phyloP scores from a whole-genome alignment of 2,888 invertebrate genomes.

The Rhingia rostrata region DNA sequence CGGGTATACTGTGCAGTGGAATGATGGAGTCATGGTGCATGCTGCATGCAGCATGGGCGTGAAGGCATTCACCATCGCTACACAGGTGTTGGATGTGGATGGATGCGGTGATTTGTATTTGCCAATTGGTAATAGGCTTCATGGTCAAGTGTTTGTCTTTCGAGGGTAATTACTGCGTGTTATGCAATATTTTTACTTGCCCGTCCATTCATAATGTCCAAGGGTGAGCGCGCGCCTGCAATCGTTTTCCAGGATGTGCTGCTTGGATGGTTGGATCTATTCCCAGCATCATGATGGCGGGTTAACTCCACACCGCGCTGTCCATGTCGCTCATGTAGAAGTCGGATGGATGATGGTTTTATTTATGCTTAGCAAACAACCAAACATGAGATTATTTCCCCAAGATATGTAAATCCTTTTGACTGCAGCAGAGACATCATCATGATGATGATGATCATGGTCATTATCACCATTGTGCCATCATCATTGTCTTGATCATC shows the following conservation, averaged over 20 bases:
- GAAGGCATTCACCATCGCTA: constrained; percentile 47
- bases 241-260: constrained; percentile 58
- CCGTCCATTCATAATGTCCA: constrained; percentile 35
- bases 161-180: constrained; percentile 67
- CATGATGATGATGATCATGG: constrained; percentile 10
- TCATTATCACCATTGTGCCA: background rate
- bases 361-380: constrained; percentile 60
- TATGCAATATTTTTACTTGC: constrained; percentile 58
- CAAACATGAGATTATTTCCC: constrained; percentile 39
- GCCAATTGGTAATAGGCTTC: constrained; percentile 70
- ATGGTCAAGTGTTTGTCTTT: constrained; percentile 72
- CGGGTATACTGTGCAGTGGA: too few species aligned
- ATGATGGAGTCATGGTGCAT: constrained; percentile 31
- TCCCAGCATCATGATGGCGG: constrained; percentile 29
- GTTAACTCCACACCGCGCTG: background rate
- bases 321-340: constrained; percentile 30
- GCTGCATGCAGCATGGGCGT: constrained; percentile 37
- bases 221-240: background rate
- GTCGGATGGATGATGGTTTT: constrained; percentile 65
- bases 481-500: constrained; percentile 14
- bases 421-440: constrained; percentile 8
- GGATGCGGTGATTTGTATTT: constrained; percentile 71
- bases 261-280: constrained; percentile 18
- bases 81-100: constrained; percentile 72
- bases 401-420: constrained; percentile 47